Evolutionary conservation across 2,797 vertebrate species (phyloP).

Genomic region (Orientallactaga sibirica): DNA sequence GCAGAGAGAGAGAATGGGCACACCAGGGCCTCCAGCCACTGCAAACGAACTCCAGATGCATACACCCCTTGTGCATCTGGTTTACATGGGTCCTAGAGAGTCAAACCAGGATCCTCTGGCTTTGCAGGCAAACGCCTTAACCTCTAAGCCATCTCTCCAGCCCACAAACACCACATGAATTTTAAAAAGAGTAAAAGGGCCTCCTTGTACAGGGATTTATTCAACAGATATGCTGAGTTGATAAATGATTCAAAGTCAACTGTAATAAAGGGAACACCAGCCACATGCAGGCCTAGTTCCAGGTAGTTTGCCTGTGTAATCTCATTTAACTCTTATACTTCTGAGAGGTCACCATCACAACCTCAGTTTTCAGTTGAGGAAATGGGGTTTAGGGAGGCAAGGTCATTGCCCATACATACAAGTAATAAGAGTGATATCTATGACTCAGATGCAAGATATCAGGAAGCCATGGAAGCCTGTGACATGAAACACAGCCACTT

Average conservation of each 20-base stretch:
- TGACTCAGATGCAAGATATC: not conserved
- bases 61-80: no score
- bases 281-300: rapidly evolving
- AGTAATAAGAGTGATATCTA: not conserved
- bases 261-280: not conserved
- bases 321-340: not conserved
- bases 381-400: not conserved
- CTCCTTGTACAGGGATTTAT: not conserved
- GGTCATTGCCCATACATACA: not conserved
- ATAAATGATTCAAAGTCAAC: not conserved
- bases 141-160: no score
- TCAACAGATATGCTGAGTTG: not conserved
- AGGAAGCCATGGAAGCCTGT: not conserved
- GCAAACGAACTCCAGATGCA: no score
- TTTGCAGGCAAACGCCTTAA: no score
- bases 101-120: no score
- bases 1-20: no score
- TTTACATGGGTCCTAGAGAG: no score
- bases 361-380: conserved; percentile 20
- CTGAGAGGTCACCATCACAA: not conserved
- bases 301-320: not conserved
- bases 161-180: no score
- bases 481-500: not conserved
- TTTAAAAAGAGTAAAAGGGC: not conserved
- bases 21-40: no score